Base-by-base conservation (phyloP, 2,797 vertebrate species). In the Xenops minutus region DNA sequence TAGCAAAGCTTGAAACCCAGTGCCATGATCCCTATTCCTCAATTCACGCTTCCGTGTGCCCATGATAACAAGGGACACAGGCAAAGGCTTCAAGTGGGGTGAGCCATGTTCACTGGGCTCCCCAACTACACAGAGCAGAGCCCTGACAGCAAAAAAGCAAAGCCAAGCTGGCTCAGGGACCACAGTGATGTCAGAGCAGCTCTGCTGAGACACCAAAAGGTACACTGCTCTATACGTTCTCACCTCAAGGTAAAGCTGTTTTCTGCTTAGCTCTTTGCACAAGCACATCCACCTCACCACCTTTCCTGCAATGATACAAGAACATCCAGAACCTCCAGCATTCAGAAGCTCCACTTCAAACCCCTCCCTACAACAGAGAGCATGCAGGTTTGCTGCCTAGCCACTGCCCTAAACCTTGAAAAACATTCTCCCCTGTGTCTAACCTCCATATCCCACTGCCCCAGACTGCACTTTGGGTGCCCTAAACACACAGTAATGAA, bases 91-190 rank as follows among this genome's bases (percentile, higher is more conserved):
- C 64, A 52, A 46, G 61, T 1, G 1, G 36, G 6, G 19, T 1
- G 0, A 73, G 13, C 14, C 22, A 39, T 0, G 0, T 55, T 67
- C 63, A 17, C 3, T 34, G 29, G 9, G n/a, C 12, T 63, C 51
- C 74, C 9, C 2, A 64, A 56, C 32, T 2, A 7, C 26, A 46
- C 34, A 39, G 55, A 64, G 49, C 34, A 88, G 48, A 68, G 41
- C 51, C 59, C 32, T n/a, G 9, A 48, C 32, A 64, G 67, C 12
- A 37, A 26, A 63, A 73, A 48, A 37, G 5, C 44, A 39, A 77
- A 48, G 29, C 19, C n/a, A 75, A 67, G 23, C 21, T 12, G 12
- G 32, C 46, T 39, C 11, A 4, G 64, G 44, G 41, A 5, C 41
- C 14, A 4, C 64, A 80, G 61, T 1, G 1, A 32, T 0, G 0